phyloP scores from a whole-genome alignment of 2,797 vertebrate genomes.

The Thalassophryne amazonica region DNA sequence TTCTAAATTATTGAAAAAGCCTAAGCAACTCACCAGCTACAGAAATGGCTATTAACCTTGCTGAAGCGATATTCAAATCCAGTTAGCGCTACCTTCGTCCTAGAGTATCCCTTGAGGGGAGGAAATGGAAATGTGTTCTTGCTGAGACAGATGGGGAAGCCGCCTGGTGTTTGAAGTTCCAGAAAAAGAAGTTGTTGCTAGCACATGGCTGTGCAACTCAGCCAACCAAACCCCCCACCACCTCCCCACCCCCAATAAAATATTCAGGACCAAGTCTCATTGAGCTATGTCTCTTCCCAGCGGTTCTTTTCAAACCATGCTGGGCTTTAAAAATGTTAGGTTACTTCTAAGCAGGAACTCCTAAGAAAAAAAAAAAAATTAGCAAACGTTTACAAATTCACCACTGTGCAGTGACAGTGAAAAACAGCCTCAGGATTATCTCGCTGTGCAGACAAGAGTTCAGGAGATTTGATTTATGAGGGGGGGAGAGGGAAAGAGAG shows the following conservation, averaged over 20 bases:
- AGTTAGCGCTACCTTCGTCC: slow-evolving; percentile 74
- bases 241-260: slow-evolving; percentile 73
- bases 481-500: slow-evolving; percentile 7
- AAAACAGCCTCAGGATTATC: slow-evolving; percentile 75
- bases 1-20: slow-evolving; percentile 79
- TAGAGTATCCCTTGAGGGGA: slow-evolving; percentile 74
- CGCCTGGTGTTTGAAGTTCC: slow-evolving; percentile 77
- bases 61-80: slow-evolving; percentile 78
- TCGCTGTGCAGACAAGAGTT: slow-evolving; percentile 69
- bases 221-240: too few species aligned
- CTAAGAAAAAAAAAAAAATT: slow-evolving; percentile 45
- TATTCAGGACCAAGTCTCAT: slow-evolving; percentile 73
- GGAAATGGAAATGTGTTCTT: slow-evolving; percentile 81
- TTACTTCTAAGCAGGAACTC: slow-evolving; percentile 51
- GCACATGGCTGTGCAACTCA: slow-evolving; percentile 54
- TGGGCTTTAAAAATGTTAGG: slow-evolving; percentile 47
- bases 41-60: slow-evolving; percentile 83
- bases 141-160: slow-evolving; percentile 79
- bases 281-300: slow-evolving; percentile 59
- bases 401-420: slow-evolving; percentile 51
- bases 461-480: slow-evolving; percentile 71
- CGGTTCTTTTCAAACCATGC: slow-evolving; percentile 45
- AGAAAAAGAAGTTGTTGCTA: slow-evolving; percentile 58
- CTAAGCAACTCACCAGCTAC: slow-evolving; percentile 76
- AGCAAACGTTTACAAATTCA: slow-evolving; percentile 66